A percentile compares a stretch with the other conserved stretches of the same genome.
Conservation (phyloP, 2,113 vertebrate genomes). For the Nematolebias whitei region DNA sequence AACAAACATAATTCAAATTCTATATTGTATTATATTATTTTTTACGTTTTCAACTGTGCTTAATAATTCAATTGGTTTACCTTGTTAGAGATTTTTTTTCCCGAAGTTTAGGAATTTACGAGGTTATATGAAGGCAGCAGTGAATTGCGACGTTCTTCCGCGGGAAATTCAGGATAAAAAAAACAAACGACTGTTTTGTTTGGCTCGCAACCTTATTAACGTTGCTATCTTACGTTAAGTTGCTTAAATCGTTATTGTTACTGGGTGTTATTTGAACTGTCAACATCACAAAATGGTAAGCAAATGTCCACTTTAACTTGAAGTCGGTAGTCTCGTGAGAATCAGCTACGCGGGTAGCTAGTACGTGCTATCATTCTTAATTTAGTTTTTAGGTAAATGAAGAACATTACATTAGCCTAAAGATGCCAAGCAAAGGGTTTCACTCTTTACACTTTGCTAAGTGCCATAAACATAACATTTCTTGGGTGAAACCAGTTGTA, state of each 20-base stretch:
- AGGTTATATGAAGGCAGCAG: neutral
- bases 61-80: too few relatives aligned
- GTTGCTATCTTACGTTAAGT: neutral
- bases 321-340: neutral
- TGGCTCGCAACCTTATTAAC: neutral
- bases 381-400: too few relatives aligned
- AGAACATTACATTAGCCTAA: neutral
- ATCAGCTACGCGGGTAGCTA: neutral
- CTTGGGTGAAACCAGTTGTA: too few relatives aligned
- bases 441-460: too few relatives aligned
- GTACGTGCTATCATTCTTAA: neutral
- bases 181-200: neutral
- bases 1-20: too few relatives aligned
- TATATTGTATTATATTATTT: too few relatives aligned
- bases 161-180: conserved; percentile 55
- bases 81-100: neutral
- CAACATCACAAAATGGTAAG: conserved; percentile 53
- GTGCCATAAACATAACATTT: too few relatives aligned
- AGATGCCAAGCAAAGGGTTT: too few relatives aligned
- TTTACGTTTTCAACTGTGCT: too few relatives aligned
- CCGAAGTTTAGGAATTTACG: neutral
- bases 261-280: neutral
- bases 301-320: neutral
- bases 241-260: neutral
- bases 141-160: conserved; percentile 1